Percentiles rank a stretch among this genome's conserved stretches.
phyloP scores from a whole-genome alignment of 2,888 invertebrate genomes.

The Amiota mariae region DNA sequence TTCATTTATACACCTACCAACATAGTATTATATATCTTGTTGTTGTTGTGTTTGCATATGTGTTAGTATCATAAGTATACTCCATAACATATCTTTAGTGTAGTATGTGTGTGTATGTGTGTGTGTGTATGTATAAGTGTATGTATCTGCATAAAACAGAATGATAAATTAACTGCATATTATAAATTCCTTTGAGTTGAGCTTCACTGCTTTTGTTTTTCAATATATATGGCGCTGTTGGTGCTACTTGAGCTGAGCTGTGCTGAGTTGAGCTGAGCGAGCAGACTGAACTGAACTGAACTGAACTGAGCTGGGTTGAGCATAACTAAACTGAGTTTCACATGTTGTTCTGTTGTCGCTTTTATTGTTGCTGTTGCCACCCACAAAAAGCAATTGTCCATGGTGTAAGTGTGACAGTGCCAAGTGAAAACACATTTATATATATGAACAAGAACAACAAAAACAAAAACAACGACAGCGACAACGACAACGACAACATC shows the following conservation, averaged over 20 bases:
- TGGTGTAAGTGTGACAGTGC: conserved; percentile 23
- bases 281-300: neutral
- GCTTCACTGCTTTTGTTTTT: conserved; percentile 31
- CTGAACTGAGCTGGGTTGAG: neutral
- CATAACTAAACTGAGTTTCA: neutral
- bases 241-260: neutral
- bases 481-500: neutral
- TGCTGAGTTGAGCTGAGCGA: neutral
- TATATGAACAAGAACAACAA: neutral
- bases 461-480: neutral
- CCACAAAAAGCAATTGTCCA: conserved; percentile 29
- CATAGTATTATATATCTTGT: neutral
- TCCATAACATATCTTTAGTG: no score
- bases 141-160: conserved; percentile 42
- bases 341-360: conserved; percentile 1
- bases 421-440: conserved; percentile 9
- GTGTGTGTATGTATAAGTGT: conserved; percentile 1
- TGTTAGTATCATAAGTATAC: neutral
- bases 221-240: neutral
- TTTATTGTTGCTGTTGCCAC: conserved; percentile 8
- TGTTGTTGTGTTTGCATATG: neutral
- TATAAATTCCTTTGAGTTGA: conserved; percentile 61
- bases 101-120: neutral
- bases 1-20: neutral
- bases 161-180: conserved; percentile 59